A percentile compares a stretch with the other conserved stretches of the same genome.
These are phyloP conservation scores for Coryphaenoides rupestris DNA, from an alignment of 2,113 vertebrate genomes.

Conservation along the genomic window DNA sequence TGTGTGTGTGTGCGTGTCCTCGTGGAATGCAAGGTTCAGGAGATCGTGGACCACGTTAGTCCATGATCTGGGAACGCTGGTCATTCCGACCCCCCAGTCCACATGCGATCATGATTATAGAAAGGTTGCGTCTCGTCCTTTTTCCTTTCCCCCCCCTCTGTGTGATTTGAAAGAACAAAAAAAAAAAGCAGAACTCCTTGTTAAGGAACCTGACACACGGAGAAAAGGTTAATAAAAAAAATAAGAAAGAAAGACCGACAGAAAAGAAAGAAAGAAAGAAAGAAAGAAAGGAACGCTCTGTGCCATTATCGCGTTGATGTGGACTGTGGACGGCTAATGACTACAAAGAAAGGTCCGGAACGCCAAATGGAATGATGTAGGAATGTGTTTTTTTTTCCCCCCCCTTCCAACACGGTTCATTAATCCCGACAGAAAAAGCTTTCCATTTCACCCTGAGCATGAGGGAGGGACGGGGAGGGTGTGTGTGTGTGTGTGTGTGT, in stretches of 20 bases:
- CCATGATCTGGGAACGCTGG: conserved; percentile 21
- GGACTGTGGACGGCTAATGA: too few relatives aligned
- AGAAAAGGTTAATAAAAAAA: conserved; percentile 61
- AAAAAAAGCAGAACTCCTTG: conserved; percentile 35
- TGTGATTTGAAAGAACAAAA: conserved; percentile 15
- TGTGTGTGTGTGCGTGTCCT: conserved; percentile 9
- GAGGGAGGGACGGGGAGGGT: too few relatives aligned
- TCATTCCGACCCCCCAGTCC: conserved; percentile 42
- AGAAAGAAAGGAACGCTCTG: background rate
- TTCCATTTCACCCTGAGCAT: background rate
- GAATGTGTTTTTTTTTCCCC: too few relatives aligned
- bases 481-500: too few relatives aligned
- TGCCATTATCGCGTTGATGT: background rate
- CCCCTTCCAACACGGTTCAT: too few relatives aligned
- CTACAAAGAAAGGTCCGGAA: too few relatives aligned
- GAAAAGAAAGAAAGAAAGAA: conserved; percentile 40
- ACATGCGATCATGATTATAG: conserved; percentile 39
- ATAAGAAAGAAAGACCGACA: conserved; percentile 60
- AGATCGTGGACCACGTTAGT: background rate
- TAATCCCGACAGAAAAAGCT: background rate
- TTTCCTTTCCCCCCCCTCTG: conserved; percentile 10
- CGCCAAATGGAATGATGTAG: too few relatives aligned
- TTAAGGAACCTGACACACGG: conserved; percentile 59
- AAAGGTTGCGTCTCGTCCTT: conserved; percentile 2
- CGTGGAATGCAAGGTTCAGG: background rate